Percentiles rank a stretch among this genome's conserved stretches.
These are phyloP conservation scores for Micronycteris hirsuta DNA, from an alignment of 2,113 vertebrate genomes.

Conservation along the genomic window DNA sequence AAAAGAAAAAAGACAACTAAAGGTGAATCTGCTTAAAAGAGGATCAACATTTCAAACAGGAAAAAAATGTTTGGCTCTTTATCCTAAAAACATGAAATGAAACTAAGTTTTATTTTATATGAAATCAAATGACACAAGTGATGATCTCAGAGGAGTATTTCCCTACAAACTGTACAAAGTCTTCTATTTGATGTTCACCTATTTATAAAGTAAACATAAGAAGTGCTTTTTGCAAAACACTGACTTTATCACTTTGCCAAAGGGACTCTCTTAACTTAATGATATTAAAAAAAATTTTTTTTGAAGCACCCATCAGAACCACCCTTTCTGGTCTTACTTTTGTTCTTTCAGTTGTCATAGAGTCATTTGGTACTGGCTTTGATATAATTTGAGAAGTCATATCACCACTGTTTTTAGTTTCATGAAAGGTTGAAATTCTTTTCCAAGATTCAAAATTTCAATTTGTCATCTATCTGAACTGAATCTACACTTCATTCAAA, in stretches of 20 bases:
- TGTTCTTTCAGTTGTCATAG: neutral
- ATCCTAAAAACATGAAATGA: neutral
- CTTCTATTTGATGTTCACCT: constrained; percentile 4
- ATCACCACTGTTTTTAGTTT: neutral
- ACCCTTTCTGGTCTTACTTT: neutral
- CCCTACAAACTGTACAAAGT: neutral
- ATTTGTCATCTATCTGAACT: neutral
- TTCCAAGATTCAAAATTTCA: constrained; percentile 4
- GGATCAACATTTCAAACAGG: neutral
- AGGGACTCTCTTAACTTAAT: neutral
- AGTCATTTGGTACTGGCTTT: neutral
- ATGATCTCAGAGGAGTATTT: neutral
- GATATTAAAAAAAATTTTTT: neutral
- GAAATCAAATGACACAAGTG: neutral
- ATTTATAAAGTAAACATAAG: neutral
- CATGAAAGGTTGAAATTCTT: neutral
- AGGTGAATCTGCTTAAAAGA: neutral
- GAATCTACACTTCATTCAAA: neutral
- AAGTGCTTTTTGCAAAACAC: neutral
- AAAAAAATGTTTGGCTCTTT: neutral
- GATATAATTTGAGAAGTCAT: neutral
- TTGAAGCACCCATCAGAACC: neutral
- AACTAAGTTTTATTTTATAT: neutral
- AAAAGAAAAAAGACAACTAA: neutral
- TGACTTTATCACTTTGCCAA: neutral